A percentile compares a stretch with the other conserved stretches of the same genome.
These are phyloP conservation scores for Crocuta crocuta DNA, from an alignment of 2,113 vertebrate genomes.

Conservation along the genomic window DNA sequence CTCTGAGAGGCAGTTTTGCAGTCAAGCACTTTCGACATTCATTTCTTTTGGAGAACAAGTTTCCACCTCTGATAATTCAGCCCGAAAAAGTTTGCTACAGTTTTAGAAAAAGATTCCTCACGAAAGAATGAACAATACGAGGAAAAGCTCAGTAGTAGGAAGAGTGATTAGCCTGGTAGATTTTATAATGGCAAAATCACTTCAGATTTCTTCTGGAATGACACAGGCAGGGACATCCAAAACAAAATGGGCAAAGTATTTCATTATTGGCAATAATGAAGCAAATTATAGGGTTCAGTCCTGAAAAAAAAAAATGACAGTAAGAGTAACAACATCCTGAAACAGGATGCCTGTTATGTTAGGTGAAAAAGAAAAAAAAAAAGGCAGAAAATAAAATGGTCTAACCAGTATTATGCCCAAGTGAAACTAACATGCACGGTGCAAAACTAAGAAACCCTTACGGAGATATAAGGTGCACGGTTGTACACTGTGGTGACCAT, in stretches of 20 bases:
- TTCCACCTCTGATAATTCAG: neutral
- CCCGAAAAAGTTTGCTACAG: neutral
- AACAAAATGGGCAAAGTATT: neutral
- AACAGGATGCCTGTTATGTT: neutral
- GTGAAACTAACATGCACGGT: neutral
- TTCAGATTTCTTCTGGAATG: neutral
- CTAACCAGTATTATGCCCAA: neutral
- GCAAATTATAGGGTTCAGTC: neutral
- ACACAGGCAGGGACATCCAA: neutral
- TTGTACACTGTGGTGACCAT: neutral
- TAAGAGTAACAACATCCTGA: neutral
- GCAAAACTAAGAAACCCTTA: neutral
- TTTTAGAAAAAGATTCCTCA: neutral
- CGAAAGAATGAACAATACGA: neutral
- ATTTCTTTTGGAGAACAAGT: neutral
- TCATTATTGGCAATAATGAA: neutral
- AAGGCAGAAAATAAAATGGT: neutral
- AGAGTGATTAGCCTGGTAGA: neutral
- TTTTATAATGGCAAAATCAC: neutral
- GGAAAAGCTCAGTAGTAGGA: neutral
- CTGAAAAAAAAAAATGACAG: constrained; percentile 27
- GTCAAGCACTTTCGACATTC: neutral
- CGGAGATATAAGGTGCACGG: too few species aligned
- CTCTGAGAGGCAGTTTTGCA: neutral
- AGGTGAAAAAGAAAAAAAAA: neutral